These are phyloP conservation scores for Platichthys stellatus DNA, from an alignment of 2,113 vertebrate species.

Conservation along the genomic window DNA sequence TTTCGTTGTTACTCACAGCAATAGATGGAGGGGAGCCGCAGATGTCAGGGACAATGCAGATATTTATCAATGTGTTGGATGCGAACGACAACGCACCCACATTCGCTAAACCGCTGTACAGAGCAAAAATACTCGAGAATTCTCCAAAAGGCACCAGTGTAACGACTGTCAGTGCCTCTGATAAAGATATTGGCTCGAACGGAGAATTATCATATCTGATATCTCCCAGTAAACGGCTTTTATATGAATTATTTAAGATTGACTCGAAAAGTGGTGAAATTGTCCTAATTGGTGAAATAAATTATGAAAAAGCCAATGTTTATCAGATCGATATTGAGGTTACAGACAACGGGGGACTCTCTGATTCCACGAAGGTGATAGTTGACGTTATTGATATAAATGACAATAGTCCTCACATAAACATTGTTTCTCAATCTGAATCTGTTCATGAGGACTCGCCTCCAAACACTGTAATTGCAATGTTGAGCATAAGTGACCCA, in stretches of 20 bases:
- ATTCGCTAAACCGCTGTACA: constrained; percentile 69
- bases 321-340: constrained; percentile 79
- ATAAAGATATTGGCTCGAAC: constrained; percentile 81
- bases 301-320: constrained; percentile 77
- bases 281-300: constrained; percentile 61
- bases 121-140: constrained; percentile 72
- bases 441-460: constrained; percentile 62
- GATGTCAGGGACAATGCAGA: constrained; percentile 55
- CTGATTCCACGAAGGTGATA: constrained; percentile 70
- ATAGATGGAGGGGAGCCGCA: constrained; percentile 61
- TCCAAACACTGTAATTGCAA: constrained; percentile 52
- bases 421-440: constrained; percentile 58
- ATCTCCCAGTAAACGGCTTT: constrained; percentile 48
- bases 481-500: constrained; percentile 67
- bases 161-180: constrained; percentile 77
- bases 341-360: constrained; percentile 74
- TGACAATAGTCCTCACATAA: constrained; percentile 80
- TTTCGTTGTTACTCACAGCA: constrained; percentile 62
- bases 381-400: constrained; percentile 81
- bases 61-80: constrained; percentile 66
- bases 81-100: constrained; percentile 74
- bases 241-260: constrained; percentile 75
- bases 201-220: constrained; percentile 80
- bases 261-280: constrained; percentile 72
- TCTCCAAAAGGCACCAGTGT: constrained; percentile 56